Base-by-base conservation (phyloP, 2,113 vertebrate genomes). In the Gyps fulvus region DNA sequence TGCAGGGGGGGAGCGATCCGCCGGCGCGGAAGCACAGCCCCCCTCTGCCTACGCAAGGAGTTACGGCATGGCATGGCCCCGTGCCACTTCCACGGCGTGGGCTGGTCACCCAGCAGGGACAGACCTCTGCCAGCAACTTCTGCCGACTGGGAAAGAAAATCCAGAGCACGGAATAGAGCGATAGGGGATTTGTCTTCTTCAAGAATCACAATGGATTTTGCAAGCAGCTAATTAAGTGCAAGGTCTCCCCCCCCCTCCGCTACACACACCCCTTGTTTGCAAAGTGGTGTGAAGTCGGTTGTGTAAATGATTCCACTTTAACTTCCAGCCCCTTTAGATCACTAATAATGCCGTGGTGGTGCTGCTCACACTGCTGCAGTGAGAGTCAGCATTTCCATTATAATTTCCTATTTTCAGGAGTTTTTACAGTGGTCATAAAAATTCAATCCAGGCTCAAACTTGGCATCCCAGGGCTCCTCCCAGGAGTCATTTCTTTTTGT, bases 371-470 rank as follows among this genome's bases (percentile, higher is more conserved):
- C 67, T 71, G 89, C 78, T 94, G 55, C 87, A 62, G 62, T 4
- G 52, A 80, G 93, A 97, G 87, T 92, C 96, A 97, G 92, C 94
- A 87, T 97, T 97, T 97, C 96, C 94, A 96, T 97, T 90, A 95
- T 95, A 94, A 95, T 95, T 98, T 97, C 95, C 96, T 95, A 97
- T 97, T 96, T 98, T 97, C 93, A 96, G 95, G 94, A 95, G 95
- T 95, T 97, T 95, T 94, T 97, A 97, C 94, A 86, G 92, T 94
- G 94, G 84, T 95, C 93, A 96, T 96, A 98, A 97, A 95, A 96
- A 89, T 93, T 93, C 93, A 85, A 58, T 96, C 90, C 96, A 94
- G 96, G 84, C 95, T 95, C 79, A 85, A 94, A 96, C 58, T 97
- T 97, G 93, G 96, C 89, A 96, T 97, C 93, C 72, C 55, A 90